Percentiles rank a stretch among this genome's conserved stretches.
Conservation (phyloP, 2,113 vertebrate species). For the Ginglymostoma cirratum region DNA sequence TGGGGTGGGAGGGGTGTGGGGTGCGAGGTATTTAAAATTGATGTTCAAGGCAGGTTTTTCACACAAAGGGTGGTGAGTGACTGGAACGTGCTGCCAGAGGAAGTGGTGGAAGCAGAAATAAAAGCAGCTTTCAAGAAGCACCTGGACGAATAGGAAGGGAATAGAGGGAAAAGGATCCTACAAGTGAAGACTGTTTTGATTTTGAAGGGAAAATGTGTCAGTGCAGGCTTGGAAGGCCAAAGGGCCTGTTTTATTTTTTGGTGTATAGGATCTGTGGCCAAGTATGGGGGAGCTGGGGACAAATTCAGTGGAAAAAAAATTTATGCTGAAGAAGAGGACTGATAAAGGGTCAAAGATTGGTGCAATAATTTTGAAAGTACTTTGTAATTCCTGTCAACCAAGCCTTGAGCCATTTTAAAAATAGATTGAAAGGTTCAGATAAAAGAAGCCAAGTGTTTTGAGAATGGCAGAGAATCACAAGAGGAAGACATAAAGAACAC, state of each 20-base stretch:
- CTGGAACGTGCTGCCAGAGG: too few species aligned
- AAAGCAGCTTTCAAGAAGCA: too few species aligned
- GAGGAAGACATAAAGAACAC: neutral
- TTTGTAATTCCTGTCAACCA: neutral
- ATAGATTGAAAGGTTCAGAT: neutral
- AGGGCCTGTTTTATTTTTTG: neutral
- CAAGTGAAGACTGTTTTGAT: too few species aligned
- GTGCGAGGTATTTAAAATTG: too few species aligned
- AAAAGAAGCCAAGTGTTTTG: neutral
- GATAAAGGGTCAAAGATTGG: neutral
- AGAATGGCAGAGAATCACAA: neutral
- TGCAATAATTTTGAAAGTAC: neutral
- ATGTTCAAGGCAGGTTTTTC: too few species aligned
- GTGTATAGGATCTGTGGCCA: neutral
- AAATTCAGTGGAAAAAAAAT: neutral
- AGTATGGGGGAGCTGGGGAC: neutral
- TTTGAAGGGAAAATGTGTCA: too few species aligned
- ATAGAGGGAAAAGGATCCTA: too few species aligned
- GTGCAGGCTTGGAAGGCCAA: too few species aligned
- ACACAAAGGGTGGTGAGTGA: too few species aligned
- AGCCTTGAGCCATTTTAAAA: neutral
- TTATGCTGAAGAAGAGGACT: neutral
- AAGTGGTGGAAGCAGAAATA: too few species aligned
- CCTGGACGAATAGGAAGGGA: too few species aligned
- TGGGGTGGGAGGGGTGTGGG: too few species aligned